These are phyloP conservation scores for Oithona nana DNA, from an alignment of 2,888 invertebrate species.

Conservation along the genomic window DNA sequence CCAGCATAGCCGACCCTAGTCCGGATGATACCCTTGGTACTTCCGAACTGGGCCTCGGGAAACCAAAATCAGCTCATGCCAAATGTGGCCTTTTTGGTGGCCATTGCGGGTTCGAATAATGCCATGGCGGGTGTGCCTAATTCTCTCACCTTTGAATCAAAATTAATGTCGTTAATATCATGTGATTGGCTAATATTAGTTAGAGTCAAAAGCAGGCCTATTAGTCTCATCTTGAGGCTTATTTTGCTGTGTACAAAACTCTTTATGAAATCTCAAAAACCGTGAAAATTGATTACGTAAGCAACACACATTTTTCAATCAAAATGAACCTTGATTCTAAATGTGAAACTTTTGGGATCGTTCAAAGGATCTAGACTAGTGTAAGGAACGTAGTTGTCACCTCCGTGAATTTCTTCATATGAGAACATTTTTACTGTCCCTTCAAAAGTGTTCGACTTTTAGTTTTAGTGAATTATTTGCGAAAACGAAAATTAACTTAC, in stretches of 20 bases:
- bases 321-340: neutral
- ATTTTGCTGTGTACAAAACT: no score
- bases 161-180: no score
- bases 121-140: neutral
- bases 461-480: no score
- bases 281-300: neutral
- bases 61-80: constrained; percentile 92
- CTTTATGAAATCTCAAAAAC: no score
- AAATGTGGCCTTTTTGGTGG: constrained; percentile 48
- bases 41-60: constrained; percentile 58
- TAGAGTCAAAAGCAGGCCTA: no score
- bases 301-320: neutral
- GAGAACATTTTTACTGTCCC: neutral
- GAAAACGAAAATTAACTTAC: neutral
- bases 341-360: neutral
- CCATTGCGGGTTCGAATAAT: neutral
- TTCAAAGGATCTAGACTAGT: neutral
- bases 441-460: no score
- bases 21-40: constrained; percentile 52
- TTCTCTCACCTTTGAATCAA: neutral
- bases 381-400: neutral
- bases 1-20: constrained; percentile 90
- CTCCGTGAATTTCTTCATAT: neutral
- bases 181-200: no score
- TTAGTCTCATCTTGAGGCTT: no score